These are phyloP conservation scores for Drosophila picticornis DNA, from an alignment of 2,888 invertebrate species.

Conservation along the genomic window DNA sequence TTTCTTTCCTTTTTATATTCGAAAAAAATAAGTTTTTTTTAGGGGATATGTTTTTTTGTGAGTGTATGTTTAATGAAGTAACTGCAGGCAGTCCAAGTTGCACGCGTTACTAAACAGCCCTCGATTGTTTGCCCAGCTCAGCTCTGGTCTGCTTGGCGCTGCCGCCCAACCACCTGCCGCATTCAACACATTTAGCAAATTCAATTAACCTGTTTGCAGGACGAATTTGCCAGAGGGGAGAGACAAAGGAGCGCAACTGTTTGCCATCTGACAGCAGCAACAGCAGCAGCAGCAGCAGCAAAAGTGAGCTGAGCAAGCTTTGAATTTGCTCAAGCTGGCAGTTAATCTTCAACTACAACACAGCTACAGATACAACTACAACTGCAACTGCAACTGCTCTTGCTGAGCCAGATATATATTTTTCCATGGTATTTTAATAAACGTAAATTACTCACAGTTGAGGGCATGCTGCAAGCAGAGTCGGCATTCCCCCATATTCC, in stretches of 20 bases:
- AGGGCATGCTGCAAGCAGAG: background rate
- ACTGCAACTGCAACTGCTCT: slow-evolving; percentile 4
- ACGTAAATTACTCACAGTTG: slow-evolving; percentile 47
- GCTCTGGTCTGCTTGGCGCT: background rate
- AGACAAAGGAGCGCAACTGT: background rate
- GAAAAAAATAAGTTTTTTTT: background rate
- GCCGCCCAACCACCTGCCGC: background rate
- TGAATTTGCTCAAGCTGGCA: slow-evolving; percentile 40
- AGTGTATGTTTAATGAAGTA: slow-evolving; percentile 10
- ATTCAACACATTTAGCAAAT: slow-evolving; percentile 58
- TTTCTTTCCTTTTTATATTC: background rate
- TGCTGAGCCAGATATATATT: slow-evolving; percentile 16
- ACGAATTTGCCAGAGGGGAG: slow-evolving; percentile 26
- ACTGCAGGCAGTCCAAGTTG: slow-evolving; percentile 9
- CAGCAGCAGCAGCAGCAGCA: background rate
- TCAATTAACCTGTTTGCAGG: slow-evolving; percentile 71
- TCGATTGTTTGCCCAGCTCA: slow-evolving; percentile 4
- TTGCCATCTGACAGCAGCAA: slow-evolving; percentile 10
- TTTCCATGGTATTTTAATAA: slow-evolving; percentile 47
- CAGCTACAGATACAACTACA: background rate
- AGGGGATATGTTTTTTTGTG: background rate
- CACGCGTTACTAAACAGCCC: slow-evolving; percentile 18
- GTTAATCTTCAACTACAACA: slow-evolving; percentile 46
- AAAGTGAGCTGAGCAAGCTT: slow-evolving; percentile 33
- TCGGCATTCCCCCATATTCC: background rate